phyloP scores from a whole-genome alignment of 2,797 vertebrate genomes.

The Loriculus beryllinus region DNA sequence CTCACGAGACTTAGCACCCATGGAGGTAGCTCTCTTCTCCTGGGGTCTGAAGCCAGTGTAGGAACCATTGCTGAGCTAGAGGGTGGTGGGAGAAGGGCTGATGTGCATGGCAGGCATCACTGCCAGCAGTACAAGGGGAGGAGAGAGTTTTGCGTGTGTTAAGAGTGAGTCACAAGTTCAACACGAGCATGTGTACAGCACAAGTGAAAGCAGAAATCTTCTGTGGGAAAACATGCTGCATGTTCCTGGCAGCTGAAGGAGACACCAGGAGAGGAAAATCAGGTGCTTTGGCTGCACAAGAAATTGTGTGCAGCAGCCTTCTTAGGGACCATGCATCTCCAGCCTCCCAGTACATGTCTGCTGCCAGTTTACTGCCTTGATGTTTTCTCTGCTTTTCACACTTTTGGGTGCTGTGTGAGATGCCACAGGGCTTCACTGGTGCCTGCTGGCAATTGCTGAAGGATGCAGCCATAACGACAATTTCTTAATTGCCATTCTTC shows the following conservation, averaged over 20 bases:
- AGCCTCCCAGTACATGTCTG: not conserved
- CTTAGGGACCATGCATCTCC: not conserved
- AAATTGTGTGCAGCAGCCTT: not conserved
- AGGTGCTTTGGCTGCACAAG: fast-evolving
- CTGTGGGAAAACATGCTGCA: fast-evolving
- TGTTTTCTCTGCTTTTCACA: not conserved
- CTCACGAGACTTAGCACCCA: fast-evolving
- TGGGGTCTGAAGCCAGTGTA: not conserved
- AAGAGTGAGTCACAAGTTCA: not conserved
- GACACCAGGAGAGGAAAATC: not conserved
- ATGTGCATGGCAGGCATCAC: fast-evolving
- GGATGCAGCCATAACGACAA: not conserved
- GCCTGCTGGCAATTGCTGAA: not conserved
- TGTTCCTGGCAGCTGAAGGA: not conserved
- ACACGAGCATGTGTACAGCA: fast-evolving
- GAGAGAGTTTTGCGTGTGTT: not conserved
- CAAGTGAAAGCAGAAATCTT: not conserved
- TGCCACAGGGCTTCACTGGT: not conserved
- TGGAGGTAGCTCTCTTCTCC: fast-evolving
- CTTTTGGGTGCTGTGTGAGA: not conserved
- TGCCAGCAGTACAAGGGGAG: not conserved
- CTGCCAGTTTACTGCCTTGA: not conserved
- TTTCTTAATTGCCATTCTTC: not conserved
- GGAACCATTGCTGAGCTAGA: not conserved
- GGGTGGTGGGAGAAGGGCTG: not conserved